A percentile compares a stretch with the other conserved stretches of the same genome.
Evolutionary conservation across 2,888 invertebrate species (phyloP).

Genomic region (Ectropis crepuscularia): DNA sequence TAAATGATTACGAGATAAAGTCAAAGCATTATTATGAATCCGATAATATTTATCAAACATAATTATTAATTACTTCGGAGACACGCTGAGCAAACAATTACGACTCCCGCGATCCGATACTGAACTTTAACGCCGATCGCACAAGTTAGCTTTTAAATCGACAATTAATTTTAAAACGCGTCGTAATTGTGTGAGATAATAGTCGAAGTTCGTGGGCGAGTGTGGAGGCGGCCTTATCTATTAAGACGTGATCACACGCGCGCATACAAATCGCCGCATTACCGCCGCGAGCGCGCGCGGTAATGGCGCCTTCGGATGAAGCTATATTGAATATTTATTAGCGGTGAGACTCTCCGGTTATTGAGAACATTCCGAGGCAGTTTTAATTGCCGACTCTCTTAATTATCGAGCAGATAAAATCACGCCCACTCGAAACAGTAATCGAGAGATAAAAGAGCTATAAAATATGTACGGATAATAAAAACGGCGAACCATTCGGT

Average conservation of each 20-base stretch:
- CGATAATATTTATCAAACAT: background rate
- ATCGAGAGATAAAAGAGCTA: slow-evolving; percentile 4
- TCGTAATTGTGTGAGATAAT: slow-evolving; percentile 40
- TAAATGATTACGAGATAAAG: slow-evolving; percentile 13
- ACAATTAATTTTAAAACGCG: slow-evolving; percentile 24
- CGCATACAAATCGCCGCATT: slow-evolving; percentile 77
- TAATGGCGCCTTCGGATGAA: slow-evolving; percentile 69
- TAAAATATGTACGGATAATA: slow-evolving; percentile 3
- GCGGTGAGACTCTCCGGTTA: slow-evolving; percentile 12
- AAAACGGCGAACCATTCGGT: slow-evolving; percentile 23
- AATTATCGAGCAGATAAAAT: slow-evolving; percentile 16
- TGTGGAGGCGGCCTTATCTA: slow-evolving; percentile 64
- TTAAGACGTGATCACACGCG: slow-evolving; percentile 64
- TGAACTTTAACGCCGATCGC: slow-evolving; percentile 18
- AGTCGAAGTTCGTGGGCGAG: slow-evolving; percentile 40
- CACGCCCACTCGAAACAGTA: slow-evolving; percentile 19
- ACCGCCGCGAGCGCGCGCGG: slow-evolving; percentile 56
- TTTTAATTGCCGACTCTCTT: slow-evolving; percentile 18
- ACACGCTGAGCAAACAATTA: slow-evolving; percentile 25
- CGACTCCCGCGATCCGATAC: slow-evolving; percentile 14
- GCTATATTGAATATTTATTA: slow-evolving; percentile 66
- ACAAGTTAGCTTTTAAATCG: slow-evolving; percentile 23
- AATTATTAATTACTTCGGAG: slow-evolving; percentile 11
- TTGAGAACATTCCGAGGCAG: slow-evolving; percentile 16
- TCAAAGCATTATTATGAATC: slow-evolving; percentile 15